Percentiles rank a stretch among this genome's conserved stretches.
These are phyloP conservation scores for Acanthochromis polyacanthus DNA, from an alignment of 2,113 vertebrate species.

Conservation along the genomic window DNA sequence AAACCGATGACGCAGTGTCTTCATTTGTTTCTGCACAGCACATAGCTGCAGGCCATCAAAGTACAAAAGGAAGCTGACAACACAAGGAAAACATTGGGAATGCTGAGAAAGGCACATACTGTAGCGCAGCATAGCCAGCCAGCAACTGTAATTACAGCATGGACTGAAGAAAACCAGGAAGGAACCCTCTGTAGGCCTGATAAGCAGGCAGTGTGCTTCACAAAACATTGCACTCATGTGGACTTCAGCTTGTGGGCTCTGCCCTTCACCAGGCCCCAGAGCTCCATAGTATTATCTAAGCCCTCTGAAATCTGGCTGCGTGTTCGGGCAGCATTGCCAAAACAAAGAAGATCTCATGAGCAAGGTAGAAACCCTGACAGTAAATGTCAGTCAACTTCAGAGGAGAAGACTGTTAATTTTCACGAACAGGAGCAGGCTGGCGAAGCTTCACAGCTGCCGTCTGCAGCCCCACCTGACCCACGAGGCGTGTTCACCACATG, in stretches of 20 bases:
- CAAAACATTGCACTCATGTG: conserved; percentile 68
- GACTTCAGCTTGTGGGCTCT: conserved; percentile 50
- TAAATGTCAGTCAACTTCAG: conserved; percentile 57
- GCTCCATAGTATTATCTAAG: conserved; percentile 59
- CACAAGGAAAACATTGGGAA: conserved; percentile 72
- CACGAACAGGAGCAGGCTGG: conserved; percentile 60
- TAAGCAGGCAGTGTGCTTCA: conserved; percentile 75
- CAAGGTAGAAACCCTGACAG: conserved; percentile 36
- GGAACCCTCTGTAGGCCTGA: conserved; percentile 81
- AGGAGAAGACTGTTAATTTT: conserved; percentile 54
- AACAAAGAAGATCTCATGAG: conserved; percentile 68
- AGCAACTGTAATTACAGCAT: conserved; percentile 77
- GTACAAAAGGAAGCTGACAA: conserved; percentile 81
- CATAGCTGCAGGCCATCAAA: conserved; percentile 62
- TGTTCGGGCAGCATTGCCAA: conserved; percentile 66
- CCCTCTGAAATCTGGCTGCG: conserved; percentile 62
- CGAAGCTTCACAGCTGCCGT: conserved; percentile 40
- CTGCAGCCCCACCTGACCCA: conserved; percentile 43
- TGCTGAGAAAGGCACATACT: conserved; percentile 74
- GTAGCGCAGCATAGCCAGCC: conserved; percentile 45
- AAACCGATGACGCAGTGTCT: conserved; percentile 35
- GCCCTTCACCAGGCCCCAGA: conserved; percentile 67
- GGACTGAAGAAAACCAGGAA: conserved; percentile 85
- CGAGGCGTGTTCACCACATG: conserved; percentile 53
- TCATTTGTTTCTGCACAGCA: conserved; percentile 60